These are phyloP conservation scores for Leucophora obtusa DNA, from an alignment of 2,888 invertebrate species.

Conservation along the genomic window DNA sequence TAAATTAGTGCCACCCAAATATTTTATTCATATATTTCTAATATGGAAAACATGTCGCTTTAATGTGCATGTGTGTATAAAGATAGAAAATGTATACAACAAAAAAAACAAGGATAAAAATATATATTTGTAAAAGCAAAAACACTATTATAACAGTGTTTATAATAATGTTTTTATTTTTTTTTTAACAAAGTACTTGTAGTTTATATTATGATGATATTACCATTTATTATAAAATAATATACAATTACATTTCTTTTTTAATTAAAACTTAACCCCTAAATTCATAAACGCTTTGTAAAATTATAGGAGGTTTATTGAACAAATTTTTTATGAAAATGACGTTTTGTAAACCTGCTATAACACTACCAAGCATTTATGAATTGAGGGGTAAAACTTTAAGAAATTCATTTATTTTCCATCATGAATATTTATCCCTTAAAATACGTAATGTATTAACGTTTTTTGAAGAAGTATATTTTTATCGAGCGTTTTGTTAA, in stretches of 20 bases:
- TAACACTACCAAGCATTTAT: too few species aligned
- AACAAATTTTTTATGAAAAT: too few species aligned
- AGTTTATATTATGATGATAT: not conserved
- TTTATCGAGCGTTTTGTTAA: too few species aligned
- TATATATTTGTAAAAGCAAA: not conserved
- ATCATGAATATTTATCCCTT: too few species aligned
- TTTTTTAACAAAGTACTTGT: not conserved
- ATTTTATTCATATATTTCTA: not conserved
- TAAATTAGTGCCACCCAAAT: not conserved
- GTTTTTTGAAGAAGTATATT: too few species aligned
- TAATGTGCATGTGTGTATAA: not conserved
- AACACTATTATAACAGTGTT: not conserved
- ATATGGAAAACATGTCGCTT: not conserved
- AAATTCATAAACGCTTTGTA: too few species aligned
- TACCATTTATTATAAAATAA: not conserved
- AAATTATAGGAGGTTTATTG: too few species aligned
- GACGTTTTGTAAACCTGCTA: too few species aligned
- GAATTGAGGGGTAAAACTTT: too few species aligned
- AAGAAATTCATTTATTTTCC: too few species aligned
- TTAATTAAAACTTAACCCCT: too few species aligned
- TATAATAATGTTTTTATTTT: not conserved
- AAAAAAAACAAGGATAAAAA: not conserved
- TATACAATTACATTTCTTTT: not conserved
- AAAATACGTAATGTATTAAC: too few species aligned
- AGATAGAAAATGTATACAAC: not conserved